Conservation (phyloP, 1,140 invertebrate species). For the Scaptomyza graminum region DNA sequence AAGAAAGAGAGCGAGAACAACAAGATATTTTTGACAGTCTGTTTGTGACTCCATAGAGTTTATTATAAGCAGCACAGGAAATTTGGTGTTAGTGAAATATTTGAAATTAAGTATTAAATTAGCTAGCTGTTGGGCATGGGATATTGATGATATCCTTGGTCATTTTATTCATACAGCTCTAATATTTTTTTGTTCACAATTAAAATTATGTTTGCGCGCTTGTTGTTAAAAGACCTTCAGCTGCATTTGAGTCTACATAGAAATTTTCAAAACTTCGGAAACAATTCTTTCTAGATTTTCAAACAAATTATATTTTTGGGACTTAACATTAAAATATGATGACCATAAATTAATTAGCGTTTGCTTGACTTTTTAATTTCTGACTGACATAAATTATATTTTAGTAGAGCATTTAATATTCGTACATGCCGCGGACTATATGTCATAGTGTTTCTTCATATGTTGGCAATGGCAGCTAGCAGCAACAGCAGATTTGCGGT, state of each 20-base stretch:
- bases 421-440: conserved; percentile 19
- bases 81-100: background rate
- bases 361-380: background rate
- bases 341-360: too few relatives aligned
- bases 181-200: background rate
- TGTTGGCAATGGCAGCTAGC: conserved; percentile 14
- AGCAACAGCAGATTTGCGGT: conserved; percentile 24
- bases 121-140: background rate
- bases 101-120: background rate
- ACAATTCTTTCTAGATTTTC: too few relatives aligned
- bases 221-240: too few relatives aligned
- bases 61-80: conserved; percentile 23
- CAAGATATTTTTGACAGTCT: conserved; percentile 33
- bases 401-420: conserved; percentile 12
- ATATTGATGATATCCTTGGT: background rate
- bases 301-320: too few relatives aligned
- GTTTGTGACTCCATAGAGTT: conserved; percentile 14
- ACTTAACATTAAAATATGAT: too few relatives aligned
- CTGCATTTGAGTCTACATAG: too few relatives aligned
- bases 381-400: background rate
- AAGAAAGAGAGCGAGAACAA: background rate
- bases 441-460: conserved; percentile 30
- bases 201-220: too few relatives aligned
- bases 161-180: background rate
- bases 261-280: too few relatives aligned